Evolutionary conservation across 2,888 invertebrate species (phyloP).

Genomic region (Rotaria sp.): DNA sequence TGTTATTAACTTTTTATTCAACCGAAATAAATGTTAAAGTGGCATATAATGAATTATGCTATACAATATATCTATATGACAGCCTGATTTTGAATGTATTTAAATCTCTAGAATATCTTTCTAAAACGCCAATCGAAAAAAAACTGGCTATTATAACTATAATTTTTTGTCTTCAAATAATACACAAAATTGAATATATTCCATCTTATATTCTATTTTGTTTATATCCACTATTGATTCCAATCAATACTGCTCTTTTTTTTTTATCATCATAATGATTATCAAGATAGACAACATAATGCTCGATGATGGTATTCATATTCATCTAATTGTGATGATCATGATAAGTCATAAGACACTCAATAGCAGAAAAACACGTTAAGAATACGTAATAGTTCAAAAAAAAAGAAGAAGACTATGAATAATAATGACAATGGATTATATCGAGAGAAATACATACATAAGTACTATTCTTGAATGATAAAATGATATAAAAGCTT

Average conservation of each 20-base stretch:
- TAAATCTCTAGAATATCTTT: too few relatives aligned
- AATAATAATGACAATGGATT: neutral
- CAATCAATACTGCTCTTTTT: neutral
- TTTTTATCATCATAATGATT: neutral
- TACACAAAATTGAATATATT: too few relatives aligned
- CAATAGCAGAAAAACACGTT: neutral
- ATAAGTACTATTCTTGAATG: neutral
- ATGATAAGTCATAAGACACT: neutral
- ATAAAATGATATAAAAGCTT: neutral
- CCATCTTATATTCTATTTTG: neutral
- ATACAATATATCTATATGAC: too few relatives aligned
- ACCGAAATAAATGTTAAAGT: too few relatives aligned
- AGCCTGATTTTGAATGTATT: too few relatives aligned
- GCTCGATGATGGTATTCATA: neutral
- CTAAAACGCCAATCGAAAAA: too few relatives aligned
- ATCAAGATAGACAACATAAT: neutral
- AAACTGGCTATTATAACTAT: too few relatives aligned
- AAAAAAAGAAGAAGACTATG: neutral
- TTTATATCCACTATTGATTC: neutral
- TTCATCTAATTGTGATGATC: neutral
- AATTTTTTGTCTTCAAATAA: too few relatives aligned
- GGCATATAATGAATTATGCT: too few relatives aligned
- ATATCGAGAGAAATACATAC: neutral
- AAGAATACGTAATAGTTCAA: constrained; percentile 11
- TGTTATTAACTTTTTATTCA: too few relatives aligned